Percentiles rank a stretch among this genome's conserved stretches.
phyloP scores from a whole-genome alignment of 2,113 vertebrate genomes.

The Otolemur garnettii region DNA sequence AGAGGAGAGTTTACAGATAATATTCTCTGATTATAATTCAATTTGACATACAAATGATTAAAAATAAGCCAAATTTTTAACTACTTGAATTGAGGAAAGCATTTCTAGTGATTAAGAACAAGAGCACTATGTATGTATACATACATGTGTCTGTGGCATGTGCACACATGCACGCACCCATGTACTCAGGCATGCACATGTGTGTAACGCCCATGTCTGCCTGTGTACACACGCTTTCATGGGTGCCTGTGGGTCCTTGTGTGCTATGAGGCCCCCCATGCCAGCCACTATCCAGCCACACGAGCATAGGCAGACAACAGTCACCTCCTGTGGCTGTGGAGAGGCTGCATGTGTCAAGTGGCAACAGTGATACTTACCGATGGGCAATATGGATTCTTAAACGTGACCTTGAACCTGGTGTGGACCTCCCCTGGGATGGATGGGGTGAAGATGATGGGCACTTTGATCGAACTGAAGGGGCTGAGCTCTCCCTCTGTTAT shows the following conservation, averaged over 20 bases:
- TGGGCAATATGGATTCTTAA: slow-evolving; percentile 89
- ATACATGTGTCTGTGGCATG: fast-evolving
- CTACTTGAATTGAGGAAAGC: background rate
- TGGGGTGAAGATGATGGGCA: slow-evolving; percentile 93
- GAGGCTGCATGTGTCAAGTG: fast-evolving
- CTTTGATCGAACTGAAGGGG: slow-evolving; percentile 90
- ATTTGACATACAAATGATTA: background rate
- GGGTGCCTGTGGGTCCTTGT: background rate
- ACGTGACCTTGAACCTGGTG: slow-evolving; percentile 89
- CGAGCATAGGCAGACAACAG: fast-evolving
- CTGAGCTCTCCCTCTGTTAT: slow-evolving; percentile 90
- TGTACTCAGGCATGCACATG: background rate
- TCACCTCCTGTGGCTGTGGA: fast-evolving
- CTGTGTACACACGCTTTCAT: background rate
- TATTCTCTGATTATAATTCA: background rate
- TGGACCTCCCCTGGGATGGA: slow-evolving; percentile 88
- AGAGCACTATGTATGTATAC: too few relatives aligned
- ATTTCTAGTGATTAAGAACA: background rate
- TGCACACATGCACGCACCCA: background rate
- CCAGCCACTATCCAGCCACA: too few relatives aligned
- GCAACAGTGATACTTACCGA: slow-evolving; percentile 87
- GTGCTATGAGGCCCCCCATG: fast-evolving
- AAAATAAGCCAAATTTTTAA: background rate
- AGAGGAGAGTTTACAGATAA: background rate
- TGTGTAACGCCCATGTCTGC: too few relatives aligned